Percentiles rank a stretch among this genome's conserved stretches.
Conservation (phyloP, 2,888 invertebrate species). For the Ichneumoninae sp. region DNA sequence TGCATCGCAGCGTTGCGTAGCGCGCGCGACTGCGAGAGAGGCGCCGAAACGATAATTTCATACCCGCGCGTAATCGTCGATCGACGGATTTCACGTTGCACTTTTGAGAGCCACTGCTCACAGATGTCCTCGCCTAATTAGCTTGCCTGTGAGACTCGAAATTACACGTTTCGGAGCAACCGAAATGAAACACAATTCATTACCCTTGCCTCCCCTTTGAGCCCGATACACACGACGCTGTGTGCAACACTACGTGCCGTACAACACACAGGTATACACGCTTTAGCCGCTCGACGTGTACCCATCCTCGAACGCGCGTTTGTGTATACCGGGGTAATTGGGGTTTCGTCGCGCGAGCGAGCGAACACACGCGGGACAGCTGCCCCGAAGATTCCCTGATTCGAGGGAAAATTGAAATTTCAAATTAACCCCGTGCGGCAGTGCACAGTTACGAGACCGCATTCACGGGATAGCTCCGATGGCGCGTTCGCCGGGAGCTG, state of each 20-base stretch:
- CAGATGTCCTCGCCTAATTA: constrained; percentile 83
- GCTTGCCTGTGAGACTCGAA: constrained; percentile 75
- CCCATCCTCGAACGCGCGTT: not conserved
- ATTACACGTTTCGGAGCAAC: constrained; percentile 82
- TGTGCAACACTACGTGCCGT: constrained; percentile 9
- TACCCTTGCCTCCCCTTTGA: constrained; percentile 74
- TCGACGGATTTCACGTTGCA: not conserved
- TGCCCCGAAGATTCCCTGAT: constrained; percentile 65
- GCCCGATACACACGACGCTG: constrained; percentile 70
- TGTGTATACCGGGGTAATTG: constrained; percentile 53
- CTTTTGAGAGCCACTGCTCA: constrained; percentile 75
- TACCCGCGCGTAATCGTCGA: not conserved
- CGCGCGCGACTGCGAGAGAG: not conserved
- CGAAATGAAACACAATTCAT: constrained; percentile 83
- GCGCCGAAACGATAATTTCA: not conserved
- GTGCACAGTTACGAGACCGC: constrained; percentile 15
- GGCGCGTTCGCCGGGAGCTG: not conserved
- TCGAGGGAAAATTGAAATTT: constrained; percentile 69
- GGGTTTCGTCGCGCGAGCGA: constrained; percentile 62
- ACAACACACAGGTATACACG: not conserved
- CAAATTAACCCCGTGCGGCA: constrained; percentile 59
- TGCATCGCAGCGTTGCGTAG: not conserved
- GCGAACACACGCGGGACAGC: constrained; percentile 52
- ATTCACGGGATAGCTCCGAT: constrained; percentile 2
- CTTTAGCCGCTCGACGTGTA: not conserved